Conservation (phyloP, 1,140 invertebrate species). For the Bombus huntii region DNA sequence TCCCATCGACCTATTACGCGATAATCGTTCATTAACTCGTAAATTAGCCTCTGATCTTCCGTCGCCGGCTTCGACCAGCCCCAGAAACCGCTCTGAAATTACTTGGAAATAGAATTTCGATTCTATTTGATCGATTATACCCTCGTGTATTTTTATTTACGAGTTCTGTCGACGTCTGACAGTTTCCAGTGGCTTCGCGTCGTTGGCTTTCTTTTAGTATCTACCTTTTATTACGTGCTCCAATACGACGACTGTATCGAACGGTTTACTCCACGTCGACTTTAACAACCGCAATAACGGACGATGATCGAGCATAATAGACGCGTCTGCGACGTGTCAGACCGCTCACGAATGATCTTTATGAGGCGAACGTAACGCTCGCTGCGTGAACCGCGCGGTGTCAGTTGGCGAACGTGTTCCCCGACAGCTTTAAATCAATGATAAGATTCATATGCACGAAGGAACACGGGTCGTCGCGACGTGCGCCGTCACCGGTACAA, state of each 20-base stretch:
- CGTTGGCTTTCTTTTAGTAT: neutral
- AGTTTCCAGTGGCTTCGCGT: neutral
- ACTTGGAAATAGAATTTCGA: neutral
- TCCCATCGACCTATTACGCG: neutral
- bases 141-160: neutral
- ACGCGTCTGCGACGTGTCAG: neutral
- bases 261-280: neutral
- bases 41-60: neutral
- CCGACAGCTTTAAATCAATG: constrained; percentile 35
- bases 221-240: neutral
- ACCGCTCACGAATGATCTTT: constrained; percentile 11
- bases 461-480: constrained; percentile 19
- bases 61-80: no score
- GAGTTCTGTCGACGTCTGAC: neutral
- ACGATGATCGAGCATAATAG: neutral
- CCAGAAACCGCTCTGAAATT: neutral
- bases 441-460: constrained; percentile 44
- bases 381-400: neutral
- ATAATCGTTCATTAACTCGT: neutral
- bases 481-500: constrained; percentile 22
- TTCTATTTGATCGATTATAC: neutral
- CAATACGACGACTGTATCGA: neutral
- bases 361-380: neutral
- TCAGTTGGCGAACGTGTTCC: constrained; percentile 16
- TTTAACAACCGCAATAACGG: neutral